Evolutionary conservation across 2,888 invertebrate species (phyloP).

Genomic region (Lasioglossum zephyrum): DNA sequence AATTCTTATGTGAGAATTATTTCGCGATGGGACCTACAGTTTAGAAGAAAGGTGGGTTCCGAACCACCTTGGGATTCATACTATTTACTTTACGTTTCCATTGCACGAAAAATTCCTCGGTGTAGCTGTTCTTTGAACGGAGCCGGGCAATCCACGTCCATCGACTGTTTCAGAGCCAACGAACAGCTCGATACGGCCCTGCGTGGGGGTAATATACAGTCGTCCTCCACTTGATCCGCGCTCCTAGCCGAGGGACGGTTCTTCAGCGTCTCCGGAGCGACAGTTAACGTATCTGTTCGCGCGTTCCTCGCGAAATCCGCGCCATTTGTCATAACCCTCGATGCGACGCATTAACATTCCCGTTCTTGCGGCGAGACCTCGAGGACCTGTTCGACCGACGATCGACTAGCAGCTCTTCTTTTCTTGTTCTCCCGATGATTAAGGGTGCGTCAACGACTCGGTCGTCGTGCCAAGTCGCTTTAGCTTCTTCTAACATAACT

Average conservation of each 20-base stretch:
- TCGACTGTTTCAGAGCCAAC: neutral
- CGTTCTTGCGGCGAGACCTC: conserved; percentile 23
- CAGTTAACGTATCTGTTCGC: conserved; percentile 42
- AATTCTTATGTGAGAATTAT: no score
- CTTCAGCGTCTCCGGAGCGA: conserved; percentile 35
- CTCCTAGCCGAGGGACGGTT: conserved; percentile 14
- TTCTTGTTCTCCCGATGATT: conserved; percentile 51
- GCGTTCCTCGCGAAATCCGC: conserved; percentile 37
- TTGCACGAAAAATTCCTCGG: neutral
- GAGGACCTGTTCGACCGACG: conserved; percentile 35
- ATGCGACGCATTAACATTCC: conserved; percentile 46
- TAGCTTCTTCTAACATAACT: neutral
- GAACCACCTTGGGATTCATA: no score
- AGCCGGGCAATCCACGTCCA: neutral
- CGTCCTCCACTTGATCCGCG: conserved; percentile 3
- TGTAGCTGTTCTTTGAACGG: neutral
- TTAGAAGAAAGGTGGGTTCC: no score
- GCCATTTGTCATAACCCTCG: conserved; percentile 55
- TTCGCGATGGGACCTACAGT: no score
- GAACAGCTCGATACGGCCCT: neutral
- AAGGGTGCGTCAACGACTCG: conserved; percentile 33
- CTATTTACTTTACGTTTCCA: neutral
- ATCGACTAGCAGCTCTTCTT: conserved; percentile 49
- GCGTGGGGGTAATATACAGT: neutral
- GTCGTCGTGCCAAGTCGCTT: neutral